Evolutionary conservation across 2,797 vertebrate genomes (phyloP).

Genomic region (Scomberomorus guttatus): DNA sequence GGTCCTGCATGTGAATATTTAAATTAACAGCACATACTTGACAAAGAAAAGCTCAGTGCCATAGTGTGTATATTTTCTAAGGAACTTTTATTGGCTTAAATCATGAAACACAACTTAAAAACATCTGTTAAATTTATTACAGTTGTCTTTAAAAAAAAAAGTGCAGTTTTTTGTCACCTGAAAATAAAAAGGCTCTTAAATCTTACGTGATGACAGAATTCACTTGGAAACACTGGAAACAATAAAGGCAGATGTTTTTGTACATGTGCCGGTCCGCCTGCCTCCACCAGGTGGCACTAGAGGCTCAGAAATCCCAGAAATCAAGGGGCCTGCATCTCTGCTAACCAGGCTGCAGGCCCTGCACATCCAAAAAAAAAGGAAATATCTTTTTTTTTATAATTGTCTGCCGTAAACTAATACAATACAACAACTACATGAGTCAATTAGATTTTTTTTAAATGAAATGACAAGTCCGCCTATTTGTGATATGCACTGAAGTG

Average conservation of each 20-base stretch:
- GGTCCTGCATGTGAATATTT: not conserved
- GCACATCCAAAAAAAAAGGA: slow-evolving; percentile 4
- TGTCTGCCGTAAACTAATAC: not conserved
- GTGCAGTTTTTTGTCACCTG: not conserved
- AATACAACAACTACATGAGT: not conserved
- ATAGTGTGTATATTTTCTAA: no score
- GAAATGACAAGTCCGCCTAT: not conserved
- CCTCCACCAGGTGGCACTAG: slow-evolving; percentile 65
- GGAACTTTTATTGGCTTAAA: no score
- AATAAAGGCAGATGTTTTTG: not conserved
- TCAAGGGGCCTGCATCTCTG: not conserved
- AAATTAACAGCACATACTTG: no score
- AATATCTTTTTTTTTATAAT: slow-evolving; percentile 9
- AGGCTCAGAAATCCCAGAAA: slow-evolving; percentile 28
- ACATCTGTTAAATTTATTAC: no score
- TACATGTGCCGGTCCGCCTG: not conserved
- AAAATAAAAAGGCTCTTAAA: not conserved
- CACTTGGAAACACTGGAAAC: not conserved
- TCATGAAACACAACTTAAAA: no score
- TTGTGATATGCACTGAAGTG: not conserved
- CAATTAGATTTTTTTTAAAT: no score
- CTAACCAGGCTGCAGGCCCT: not conserved
- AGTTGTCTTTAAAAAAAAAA: no score
- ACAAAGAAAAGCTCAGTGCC: no score
- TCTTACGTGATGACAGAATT: not conserved